These are phyloP conservation scores for Ophioninae sp. DNA, from an alignment of 2,888 invertebrate species.

Conservation along the genomic window DNA sequence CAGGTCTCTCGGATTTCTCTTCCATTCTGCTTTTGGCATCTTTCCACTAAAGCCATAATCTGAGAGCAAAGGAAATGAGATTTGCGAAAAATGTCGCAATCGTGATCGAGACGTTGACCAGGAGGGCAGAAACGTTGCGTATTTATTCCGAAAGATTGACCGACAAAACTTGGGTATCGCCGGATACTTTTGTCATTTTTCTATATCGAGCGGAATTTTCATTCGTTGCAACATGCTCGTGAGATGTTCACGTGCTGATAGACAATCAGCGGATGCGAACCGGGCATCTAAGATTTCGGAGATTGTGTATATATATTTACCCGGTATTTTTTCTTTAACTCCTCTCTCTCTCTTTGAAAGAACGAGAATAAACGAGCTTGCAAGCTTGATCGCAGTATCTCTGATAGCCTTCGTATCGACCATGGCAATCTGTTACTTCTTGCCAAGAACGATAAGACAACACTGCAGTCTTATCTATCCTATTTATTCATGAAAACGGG, in stretches of 20 bases:
- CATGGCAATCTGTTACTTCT: conserved; percentile 35
- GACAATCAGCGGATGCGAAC: not conserved
- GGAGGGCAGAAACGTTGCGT: not conserved
- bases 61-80: not conserved
- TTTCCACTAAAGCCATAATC: not conserved
- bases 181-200: not conserved
- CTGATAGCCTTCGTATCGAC: conserved; percentile 24
- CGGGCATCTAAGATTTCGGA: not conserved
- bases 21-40: not conserved
- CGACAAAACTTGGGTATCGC: not conserved
- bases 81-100: not conserved
- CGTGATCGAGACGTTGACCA: not conserved
- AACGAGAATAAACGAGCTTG: conserved; percentile 7
- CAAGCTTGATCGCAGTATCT: conserved; percentile 7
- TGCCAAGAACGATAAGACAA: conserved; percentile 32
- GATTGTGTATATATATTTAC: not conserved
- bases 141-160: not conserved
- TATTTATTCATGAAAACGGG: conserved; percentile 42
- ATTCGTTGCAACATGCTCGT: not conserved
- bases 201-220: not conserved
- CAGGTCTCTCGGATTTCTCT: not conserved
- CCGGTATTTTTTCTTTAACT: not conserved
- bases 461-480: conserved; percentile 21
- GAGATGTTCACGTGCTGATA: not conserved
- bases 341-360: not conserved